Conservation (phyloP, 2,888 invertebrate genomes). For the Steromphala cineraria region DNA sequence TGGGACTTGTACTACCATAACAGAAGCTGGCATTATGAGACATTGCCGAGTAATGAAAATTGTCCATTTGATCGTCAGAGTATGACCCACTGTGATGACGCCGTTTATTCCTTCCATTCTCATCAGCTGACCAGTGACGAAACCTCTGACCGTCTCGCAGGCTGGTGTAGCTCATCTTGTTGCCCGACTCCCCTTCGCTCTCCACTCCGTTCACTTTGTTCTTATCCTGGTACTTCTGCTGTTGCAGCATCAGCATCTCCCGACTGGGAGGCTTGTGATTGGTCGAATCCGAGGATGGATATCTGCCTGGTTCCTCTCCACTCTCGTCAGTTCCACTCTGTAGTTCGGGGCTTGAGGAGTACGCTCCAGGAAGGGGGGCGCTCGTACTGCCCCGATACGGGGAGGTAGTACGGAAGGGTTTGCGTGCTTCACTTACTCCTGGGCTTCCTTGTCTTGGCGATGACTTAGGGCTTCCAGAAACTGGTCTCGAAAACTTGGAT, state of each 20-base stretch:
- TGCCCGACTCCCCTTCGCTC: not conserved
- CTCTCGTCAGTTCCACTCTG: not conserved
- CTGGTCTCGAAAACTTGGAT: not conserved
- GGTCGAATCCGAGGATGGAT: not conserved
- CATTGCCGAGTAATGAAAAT: not conserved
- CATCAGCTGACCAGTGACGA: not conserved
- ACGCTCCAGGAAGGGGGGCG: not conserved
- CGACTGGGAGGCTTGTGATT: not conserved
- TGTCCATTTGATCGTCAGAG: not conserved
- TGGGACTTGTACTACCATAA: not conserved
- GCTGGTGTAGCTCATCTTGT: not conserved
- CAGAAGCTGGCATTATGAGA: not conserved
- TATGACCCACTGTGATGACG: not conserved
- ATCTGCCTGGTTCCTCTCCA: not conserved
- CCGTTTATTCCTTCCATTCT: not conserved
- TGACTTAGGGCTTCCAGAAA: not conserved
- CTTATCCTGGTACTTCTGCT: constrained; percentile 58
- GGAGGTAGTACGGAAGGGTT: not conserved
- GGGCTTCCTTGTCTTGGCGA: not conserved
- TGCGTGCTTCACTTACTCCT: not conserved
- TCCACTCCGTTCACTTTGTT: not conserved
- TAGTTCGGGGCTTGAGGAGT: not conserved
- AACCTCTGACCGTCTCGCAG: not conserved
- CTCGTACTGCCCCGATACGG: not conserved
- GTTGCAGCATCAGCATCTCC: constrained; percentile 57